Percentiles rank a stretch among this genome's conserved stretches.
Evolutionary conservation across 2,797 vertebrate species (phyloP).

Genomic region (Muraenolepis orangiensis): DNA sequence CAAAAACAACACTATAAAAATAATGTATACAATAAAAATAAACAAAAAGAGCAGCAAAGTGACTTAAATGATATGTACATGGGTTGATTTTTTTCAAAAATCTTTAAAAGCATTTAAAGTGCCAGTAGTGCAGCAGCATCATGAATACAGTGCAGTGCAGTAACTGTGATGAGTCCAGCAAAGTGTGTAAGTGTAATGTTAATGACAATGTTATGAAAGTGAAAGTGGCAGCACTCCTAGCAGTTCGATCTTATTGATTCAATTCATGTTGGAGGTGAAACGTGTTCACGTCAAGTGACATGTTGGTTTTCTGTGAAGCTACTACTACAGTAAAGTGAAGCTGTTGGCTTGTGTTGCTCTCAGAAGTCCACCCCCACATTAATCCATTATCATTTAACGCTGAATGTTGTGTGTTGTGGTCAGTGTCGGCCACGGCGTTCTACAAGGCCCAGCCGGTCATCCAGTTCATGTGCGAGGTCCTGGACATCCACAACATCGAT

Average conservation of each 20-base stretch:
- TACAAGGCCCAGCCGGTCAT: constrained; percentile 99
- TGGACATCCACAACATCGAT: constrained; percentile 99
- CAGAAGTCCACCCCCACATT: neutral
- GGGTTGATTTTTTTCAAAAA: too few relatives aligned
- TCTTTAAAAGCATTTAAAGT: too few relatives aligned
- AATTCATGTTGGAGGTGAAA: neutral
- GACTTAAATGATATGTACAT: too few relatives aligned
- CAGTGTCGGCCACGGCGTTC: constrained; percentile 98
- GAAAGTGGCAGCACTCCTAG: too few relatives aligned
- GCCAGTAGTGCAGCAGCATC: too few relatives aligned
- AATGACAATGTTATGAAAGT: too few relatives aligned
- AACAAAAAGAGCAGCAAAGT: too few relatives aligned
- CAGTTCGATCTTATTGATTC: neutral
- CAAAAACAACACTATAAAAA: too few relatives aligned
- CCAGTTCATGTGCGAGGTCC: constrained; percentile 99
- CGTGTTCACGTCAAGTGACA: neutral
- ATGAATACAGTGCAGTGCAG: too few relatives aligned
- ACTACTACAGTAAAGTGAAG: neutral
- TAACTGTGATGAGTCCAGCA: too few relatives aligned
- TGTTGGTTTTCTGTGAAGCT: neutral
- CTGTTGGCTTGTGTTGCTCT: neutral
- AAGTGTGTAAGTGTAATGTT: too few relatives aligned
- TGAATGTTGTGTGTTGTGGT: constrained; percentile 5
- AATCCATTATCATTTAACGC: neutral
- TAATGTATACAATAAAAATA: too few relatives aligned